Evolutionary conservation across 1,140 invertebrate genomes (phyloP), one percentile per base, ranked within the genome.

Genomic region (Piezodorus guildinii): DNA sequence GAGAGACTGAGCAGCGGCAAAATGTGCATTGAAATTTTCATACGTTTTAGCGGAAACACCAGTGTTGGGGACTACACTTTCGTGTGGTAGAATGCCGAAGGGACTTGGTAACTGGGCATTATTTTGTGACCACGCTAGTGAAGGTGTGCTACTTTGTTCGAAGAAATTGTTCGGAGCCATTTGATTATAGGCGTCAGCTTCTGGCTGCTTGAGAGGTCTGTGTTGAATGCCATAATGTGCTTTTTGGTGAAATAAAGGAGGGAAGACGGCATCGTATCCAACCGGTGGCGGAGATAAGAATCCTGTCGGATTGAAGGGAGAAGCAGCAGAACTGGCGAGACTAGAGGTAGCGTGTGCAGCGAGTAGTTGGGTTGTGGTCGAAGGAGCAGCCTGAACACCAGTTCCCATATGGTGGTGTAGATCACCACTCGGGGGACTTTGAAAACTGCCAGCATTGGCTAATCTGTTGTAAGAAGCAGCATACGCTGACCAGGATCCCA

Each of bases 31-130:
- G 72, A 85, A 85, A 65, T 82, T 83, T 69, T 85, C 83, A 73
- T 85, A 85, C 59, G 77, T 73, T 62, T 75, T 76, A 16, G 68
- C 64, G 65, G 79, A 62, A 62, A 75, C 76, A n/a, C 12, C 15
- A 44, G 58, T 9, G 43, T 25, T 44, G 10, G 58, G 14, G 12
- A 60, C 58, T 21, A 85, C 83, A 66, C 82, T 86, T 75, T 88
- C 85, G 72, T 88, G 86, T 15, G 86, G 86, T 69, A 88, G 74
- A 68, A 88, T 85, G 49, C 86, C 86, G 74, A 87, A 87, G 0
- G 86, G 85, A 70, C 84, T 86, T 23, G 81, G 82, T 30, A 84
- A 71, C 69, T 84, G 82, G 49, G 78, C 76, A 71, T 81, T 86
- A 66, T 79, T 82, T 70, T 85, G 83, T 63, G 79, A 73, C 45